Conservation (phyloP, 2,888 invertebrate genomes). For the Xanthostigma xanthostigma region DNA sequence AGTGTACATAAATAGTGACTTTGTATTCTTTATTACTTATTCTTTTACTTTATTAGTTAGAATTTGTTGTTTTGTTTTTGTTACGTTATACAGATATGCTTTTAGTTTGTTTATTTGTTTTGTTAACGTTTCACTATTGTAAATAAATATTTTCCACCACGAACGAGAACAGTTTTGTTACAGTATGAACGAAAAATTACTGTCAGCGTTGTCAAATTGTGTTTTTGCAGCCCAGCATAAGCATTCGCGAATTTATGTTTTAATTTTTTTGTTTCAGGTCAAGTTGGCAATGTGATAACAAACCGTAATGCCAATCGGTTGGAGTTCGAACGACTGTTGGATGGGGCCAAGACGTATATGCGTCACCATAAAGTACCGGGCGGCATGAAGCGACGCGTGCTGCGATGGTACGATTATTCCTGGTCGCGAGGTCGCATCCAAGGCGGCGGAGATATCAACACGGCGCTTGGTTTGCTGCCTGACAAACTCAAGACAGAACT, state of each 20-base stretch:
- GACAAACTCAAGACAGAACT: conserved; percentile 95
- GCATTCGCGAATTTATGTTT: background rate
- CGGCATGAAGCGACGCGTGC: conserved; percentile 88
- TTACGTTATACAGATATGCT: too few species aligned
- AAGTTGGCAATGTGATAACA: conserved; percentile 95
- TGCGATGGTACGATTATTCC: conserved; percentile 95
- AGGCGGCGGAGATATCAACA: conserved; percentile 92
- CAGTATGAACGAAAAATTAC: too few species aligned
- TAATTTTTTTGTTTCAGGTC: conserved; percentile 37
- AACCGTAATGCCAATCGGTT: conserved; percentile 91
- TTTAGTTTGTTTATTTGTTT: too few species aligned
- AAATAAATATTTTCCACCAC: too few species aligned
- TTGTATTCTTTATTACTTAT: too few species aligned
- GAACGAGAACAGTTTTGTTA: too few species aligned
- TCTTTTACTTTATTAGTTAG: too few species aligned
- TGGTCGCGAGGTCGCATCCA: conserved; percentile 94
- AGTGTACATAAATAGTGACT: too few species aligned
- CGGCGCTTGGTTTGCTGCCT: conserved; percentile 79
- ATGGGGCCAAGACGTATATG: conserved; percentile 96
- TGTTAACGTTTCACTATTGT: too few species aligned
- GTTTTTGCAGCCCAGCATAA: background rate
- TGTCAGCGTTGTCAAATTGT: too few species aligned
- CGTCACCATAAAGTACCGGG: conserved; percentile 92
- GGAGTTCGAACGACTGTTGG: conserved; percentile 86
- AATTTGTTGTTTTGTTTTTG: too few species aligned